Evolutionary conservation across 2,113 vertebrate genomes (phyloP), one percentile per base, ranked within the genome.

Genomic region (Tupaia tana): DNA sequence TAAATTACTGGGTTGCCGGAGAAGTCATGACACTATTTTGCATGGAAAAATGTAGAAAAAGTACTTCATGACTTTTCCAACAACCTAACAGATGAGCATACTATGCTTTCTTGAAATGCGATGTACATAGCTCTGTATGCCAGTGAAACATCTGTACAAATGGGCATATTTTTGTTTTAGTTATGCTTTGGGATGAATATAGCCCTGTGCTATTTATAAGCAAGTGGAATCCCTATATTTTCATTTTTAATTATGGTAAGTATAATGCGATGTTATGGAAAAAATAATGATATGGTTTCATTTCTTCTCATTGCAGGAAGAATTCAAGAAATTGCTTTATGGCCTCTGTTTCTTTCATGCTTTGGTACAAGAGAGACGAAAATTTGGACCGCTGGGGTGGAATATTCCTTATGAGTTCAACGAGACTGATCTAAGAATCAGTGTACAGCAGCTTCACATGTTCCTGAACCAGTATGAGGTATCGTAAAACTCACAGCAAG

Each of bases 321-420:
- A 98, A 92, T 99, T 99, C 96, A 99, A 99, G 98, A 99, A 99
- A 19, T 92, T 99, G 67, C 98, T 99, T 18, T 99, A 99, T 0
- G 98, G 99, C 69, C 98, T 99, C 82, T 99, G 99, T 95, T 99
- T 99, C 98, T 99, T 99, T 98, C 99, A 99, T 0, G 99, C 98
- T 0, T 95, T 99, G 94, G 98, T 98, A 58, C 99, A 99, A 96
- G 99, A 99, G 97, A 98, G 99, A 77, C 97, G 98, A 52, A 99
- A 99, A 96, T 99, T 99, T n/a, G 99, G 99, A 29, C 99, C 99
- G 0, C 85, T 99, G 85, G 99, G 99, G 15, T 99, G 99, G 99
- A 99, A 99, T 97, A 99, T 99, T 96, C 99, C 99, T 0, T 99
- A 99, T 0, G 99, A 99, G 96, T 99, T 99, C 98, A 99, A 99